These are phyloP conservation scores for Megaceryle torquata DNA, from an alignment of 2,113 vertebrate genomes.

Conservation along the genomic window DNA sequence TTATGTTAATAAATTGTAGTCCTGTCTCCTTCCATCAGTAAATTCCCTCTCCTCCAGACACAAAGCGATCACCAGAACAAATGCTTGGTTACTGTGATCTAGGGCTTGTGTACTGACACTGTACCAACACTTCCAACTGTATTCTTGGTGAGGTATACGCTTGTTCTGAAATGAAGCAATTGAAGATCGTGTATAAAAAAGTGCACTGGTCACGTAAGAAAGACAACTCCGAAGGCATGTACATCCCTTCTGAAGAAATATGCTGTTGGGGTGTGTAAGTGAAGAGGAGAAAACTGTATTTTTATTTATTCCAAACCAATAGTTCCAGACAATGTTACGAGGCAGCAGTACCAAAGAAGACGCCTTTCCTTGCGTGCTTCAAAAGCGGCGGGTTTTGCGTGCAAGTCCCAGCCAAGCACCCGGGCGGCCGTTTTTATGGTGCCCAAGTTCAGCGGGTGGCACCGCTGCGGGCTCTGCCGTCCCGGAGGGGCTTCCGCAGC, in stretches of 20 bases:
- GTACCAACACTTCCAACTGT: accelerated
- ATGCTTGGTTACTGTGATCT: accelerated
- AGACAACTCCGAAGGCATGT: background rate
- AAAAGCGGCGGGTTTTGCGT: background rate
- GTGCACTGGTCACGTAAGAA: accelerated
- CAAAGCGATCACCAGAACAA: background rate
- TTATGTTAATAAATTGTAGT: background rate
- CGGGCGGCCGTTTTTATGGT: accelerated
- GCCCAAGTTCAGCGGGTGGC: background rate
- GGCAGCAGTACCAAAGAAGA: background rate
- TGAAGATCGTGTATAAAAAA: accelerated
- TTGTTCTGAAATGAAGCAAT: background rate
- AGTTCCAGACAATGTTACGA: background rate
- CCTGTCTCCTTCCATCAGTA: background rate
- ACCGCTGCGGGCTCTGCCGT: background rate
- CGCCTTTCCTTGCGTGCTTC: accelerated
- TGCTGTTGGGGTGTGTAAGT: background rate
- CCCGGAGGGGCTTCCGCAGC: background rate
- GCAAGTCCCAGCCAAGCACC: background rate
- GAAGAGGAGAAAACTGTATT: accelerated
- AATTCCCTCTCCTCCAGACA: background rate
- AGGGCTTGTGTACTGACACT: accelerated
- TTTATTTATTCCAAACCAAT: background rate
- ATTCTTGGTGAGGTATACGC: accelerated
- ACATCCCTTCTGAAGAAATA: background rate